Base-by-base conservation (phyloP, 2,113 vertebrate species). In the Proteles cristata region DNA sequence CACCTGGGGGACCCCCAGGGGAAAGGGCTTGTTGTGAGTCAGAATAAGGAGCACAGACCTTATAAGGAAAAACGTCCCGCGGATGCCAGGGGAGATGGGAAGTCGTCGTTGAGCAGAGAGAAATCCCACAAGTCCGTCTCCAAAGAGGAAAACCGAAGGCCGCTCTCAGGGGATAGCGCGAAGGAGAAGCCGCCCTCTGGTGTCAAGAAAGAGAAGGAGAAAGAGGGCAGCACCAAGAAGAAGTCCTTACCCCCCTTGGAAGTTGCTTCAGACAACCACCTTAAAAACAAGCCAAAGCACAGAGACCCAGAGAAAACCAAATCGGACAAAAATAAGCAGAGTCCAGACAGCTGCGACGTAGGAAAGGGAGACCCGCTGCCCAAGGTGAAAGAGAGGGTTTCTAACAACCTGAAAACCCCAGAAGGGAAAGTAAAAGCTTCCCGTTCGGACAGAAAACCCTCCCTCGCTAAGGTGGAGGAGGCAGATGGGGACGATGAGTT, bases 401-500 rank as follows among this genome's bases (percentile, higher is more conserved):
- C 98, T 16, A 97, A 98, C 95, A 98, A 82, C 89, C 26, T 97
- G 26, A 99, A 99, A 68, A 83, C 97, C 17, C 91, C 88, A 0
- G 98, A 98, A 86, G 96, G 97, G 31, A 99, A 98, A 93, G 94
- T 68, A 14, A 99, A 97, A 95, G 43, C 93, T 69, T 89, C 96
- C 0, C 91, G 98, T 0, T 43, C 28, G 1, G 98, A 98, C 3
- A 98, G 97, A 91, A 99, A 98, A 74, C 76, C 98, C 0, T 98
- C 97, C 4, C 73, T 97, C 39, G 87, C 98, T 0, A 97, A 94
- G 97, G 97, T 11, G 8, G 99, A 99, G 66, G 99, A 99, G 14
- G 98, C 98, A 2, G 99, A 99, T 0, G 93, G 96, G 1, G 98
- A 99, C 28, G 99, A 99, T 80, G 99, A 99, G 48, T 98, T 98